These are phyloP conservation scores for Phaethornis superciliosus DNA, from an alignment of 2,113 vertebrate species.

Conservation along the genomic window DNA sequence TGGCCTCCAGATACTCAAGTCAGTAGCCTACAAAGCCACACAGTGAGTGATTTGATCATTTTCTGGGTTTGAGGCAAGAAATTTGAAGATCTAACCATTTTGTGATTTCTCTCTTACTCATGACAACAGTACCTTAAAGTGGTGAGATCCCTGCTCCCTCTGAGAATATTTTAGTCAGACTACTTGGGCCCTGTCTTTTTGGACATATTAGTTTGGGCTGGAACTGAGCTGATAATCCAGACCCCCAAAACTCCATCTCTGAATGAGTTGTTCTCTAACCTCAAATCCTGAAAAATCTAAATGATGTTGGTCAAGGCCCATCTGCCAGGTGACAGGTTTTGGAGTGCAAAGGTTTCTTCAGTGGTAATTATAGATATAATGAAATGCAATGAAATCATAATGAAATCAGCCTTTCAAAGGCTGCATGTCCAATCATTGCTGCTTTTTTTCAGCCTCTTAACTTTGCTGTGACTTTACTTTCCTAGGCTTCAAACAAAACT, in stretches of 20 bases:
- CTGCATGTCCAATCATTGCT: slow-evolving; percentile 25
- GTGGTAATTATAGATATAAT: not conserved
- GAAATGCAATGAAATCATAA: not conserved
- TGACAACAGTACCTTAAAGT: not conserved
- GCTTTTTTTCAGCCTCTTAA: slow-evolving; percentile 67
- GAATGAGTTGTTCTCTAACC: not conserved
- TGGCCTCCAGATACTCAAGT: not conserved
- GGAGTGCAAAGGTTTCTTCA: not conserved
- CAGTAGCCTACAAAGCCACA: not conserved
- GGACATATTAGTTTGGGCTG: not conserved
- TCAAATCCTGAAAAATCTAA: not conserved
- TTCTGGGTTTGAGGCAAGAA: not conserved
- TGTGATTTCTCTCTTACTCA: not conserved
- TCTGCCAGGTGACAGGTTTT: not conserved
- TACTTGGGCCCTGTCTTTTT: not conserved
- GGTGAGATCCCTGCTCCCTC: not conserved
- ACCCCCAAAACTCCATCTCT: not conserved
- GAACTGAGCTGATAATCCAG: not conserved
- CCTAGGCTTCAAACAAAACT: slow-evolving; percentile 51
- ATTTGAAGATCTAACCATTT: not conserved
- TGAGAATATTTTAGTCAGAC: not conserved
- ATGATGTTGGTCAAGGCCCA: not conserved
- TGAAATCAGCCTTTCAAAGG: slow-evolving; percentile 28
- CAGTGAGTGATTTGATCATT: not conserved
- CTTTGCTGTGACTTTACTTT: slow-evolving; percentile 60